Evolutionary conservation across 2,888 invertebrate species (phyloP).

Genomic region (Stenolophus ochropezus): DNA sequence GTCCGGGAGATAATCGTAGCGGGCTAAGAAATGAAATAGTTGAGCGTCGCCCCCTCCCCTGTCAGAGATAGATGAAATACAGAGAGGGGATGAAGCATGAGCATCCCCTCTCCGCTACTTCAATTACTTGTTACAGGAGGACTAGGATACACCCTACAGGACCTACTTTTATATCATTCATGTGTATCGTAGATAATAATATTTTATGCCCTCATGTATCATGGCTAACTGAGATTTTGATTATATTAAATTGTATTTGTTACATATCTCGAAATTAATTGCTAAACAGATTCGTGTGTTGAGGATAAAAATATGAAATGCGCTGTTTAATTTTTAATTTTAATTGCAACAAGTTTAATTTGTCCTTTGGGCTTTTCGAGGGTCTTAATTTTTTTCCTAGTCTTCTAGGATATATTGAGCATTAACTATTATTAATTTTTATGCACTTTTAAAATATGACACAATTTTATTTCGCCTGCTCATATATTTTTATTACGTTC

Average conservation of each 20-base stretch:
- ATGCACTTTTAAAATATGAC: neutral
- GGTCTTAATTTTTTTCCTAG: neutral
- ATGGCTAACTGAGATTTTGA: slow-evolving; percentile 29
- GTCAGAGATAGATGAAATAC: slow-evolving; percentile 41
- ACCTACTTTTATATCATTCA: slow-evolving; percentile 43
- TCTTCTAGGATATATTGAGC: neutral
- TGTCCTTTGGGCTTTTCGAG: neutral
- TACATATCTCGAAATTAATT: slow-evolving; percentile 19
- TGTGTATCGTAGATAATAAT: slow-evolving; percentile 43
- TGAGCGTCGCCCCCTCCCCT: neutral
- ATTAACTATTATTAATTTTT: neutral
- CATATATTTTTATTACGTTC: neutral
- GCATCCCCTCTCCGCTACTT: slow-evolving; percentile 1
- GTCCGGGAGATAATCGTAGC: slow-evolving; percentile 22
- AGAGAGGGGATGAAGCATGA: slow-evolving; percentile 1
- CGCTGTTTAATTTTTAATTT: slow-evolving; percentile 20
- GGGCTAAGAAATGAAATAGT: slow-evolving; percentile 39
- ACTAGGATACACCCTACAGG: slow-evolving; percentile 9
- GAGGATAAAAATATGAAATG: slow-evolving; percentile 4
- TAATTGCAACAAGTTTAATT: neutral
- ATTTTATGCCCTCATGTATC: slow-evolving; percentile 31
- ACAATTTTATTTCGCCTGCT: neutral
- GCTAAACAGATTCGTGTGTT: neutral
- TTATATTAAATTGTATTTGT: slow-evolving; percentile 31
- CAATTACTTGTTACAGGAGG: slow-evolving; percentile 36